Evolutionary conservation across 2,888 invertebrate species (phyloP), one percentile per base, ranked within the genome.

Genomic region (Scelioninae gen. 2): DNA sequence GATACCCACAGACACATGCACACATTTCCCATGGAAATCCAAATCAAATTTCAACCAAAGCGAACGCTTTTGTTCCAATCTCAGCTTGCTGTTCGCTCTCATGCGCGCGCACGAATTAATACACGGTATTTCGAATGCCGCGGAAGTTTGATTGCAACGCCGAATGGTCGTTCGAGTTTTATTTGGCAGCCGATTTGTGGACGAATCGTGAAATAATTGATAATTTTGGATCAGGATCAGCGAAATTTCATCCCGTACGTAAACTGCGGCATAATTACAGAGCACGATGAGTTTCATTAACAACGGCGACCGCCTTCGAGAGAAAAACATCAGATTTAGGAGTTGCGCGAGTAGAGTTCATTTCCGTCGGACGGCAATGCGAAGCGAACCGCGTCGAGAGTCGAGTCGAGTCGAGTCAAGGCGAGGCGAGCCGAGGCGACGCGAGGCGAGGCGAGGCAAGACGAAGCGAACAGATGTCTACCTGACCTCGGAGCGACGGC

Each of bases 391-490:
- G n/a, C n/a, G n/a, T n/a, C n/a, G n/a, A n/a, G 48, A 65, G 64
- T 2, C 13, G 13, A 60, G 25, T 19, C 25, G 15, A 28, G 60
- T 28, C 13, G 13, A 37, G 39, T 18, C 13, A 13, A 46, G 61
- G 16, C 46, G 10, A 25, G 39, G 10, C 48, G 52, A 43, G 39
- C 18, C 55, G 46, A 67, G 13, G 22, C 53, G 11, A 39, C 22
- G 9, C 57, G 7, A 22, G 10, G n/a, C 43, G 43, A 52, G 13
- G 37, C 4, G 48, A 60, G 48, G 37, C 60, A 57, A 65, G 64
- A 41, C 55, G 55, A 60, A 48, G 35, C 37, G 69, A 75, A 72
- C 77, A 75, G 77, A 77, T 77, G 77, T 72, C 67, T 75, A 75
- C 72, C 77, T 74, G 77, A 72, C 57, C 69, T 64, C 68, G 67